Base-by-base conservation (phyloP, 2,888 invertebrate genomes). In the Plagodis dolabraria region DNA sequence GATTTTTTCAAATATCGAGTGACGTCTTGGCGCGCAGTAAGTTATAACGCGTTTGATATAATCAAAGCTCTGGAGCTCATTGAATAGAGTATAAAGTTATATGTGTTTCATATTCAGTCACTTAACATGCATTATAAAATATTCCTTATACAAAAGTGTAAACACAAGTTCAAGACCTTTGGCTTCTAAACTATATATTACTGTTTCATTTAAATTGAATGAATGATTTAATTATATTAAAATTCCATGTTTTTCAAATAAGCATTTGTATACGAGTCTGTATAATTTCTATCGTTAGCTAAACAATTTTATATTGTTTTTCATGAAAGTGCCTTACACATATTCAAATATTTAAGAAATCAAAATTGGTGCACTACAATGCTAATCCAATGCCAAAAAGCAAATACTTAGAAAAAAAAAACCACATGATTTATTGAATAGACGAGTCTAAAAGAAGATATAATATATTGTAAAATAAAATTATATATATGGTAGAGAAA, bases 181-280 rank as follows among this genome's bases (percentile, higher is more conserved):
- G 71, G 65, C 56, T 67, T 54, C 47, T 47, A 43, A 57, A 53
- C 62, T 52, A 61, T 64, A 67, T 63, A 55, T 51, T 42, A 59
- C 44, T 46, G 45, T 66, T 56, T 47, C 43, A 65, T 67, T 67
- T 67, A 66, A 68, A 70, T 71, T 59, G 53, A 68, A 69, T 67
- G 61, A 64, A 64, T 61, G 60, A 65, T 65, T 40, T 10, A 40
- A 40, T 8, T 40, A 40, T 40, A 40, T 40, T 40, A 50, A 61
- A 59, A 53, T 67, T 69, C 53, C 50, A 69, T 69, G 69, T 69
- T 67, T 69, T 64, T 67, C 63, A 69, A 67, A 66, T 69, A 62
- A 64, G 66, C 60, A 47, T 64, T 60, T 22, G 22, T 22, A 22
- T 22, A 22, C 22, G 22, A 64, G 63, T 55, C 53, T 51, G 55